A percentile compares a stretch with the other conserved stretches of the same genome.
Evolutionary conservation across 2,797 vertebrate genomes (phyloP).

Genomic region (Atherinosoma microstoma): DNA sequence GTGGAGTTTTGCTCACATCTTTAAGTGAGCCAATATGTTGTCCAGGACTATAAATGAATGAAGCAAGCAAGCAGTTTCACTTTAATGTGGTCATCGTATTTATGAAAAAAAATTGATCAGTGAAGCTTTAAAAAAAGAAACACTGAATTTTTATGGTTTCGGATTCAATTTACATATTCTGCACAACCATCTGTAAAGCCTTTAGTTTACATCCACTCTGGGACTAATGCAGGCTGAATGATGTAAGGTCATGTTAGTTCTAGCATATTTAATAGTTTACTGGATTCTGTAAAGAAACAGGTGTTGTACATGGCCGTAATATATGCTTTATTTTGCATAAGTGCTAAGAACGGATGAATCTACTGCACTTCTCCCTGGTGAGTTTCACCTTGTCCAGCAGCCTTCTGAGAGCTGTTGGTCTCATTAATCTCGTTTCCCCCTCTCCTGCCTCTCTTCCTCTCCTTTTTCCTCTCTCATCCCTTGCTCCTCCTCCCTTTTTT

Average conservation of each 20-base stretch:
- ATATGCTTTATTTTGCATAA: conserved; percentile 26
- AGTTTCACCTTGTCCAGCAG: conserved; percentile 65
- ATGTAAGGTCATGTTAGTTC: conserved; percentile 10
- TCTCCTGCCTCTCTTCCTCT: conserved; percentile 56
- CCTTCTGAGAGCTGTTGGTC: conserved; percentile 65
- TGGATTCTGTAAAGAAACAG: neutral
- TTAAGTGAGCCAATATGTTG: too few species aligned
- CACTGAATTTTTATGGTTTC: too few species aligned
- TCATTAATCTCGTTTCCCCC: conserved; percentile 71
- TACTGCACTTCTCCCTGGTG: conserved; percentile 51
- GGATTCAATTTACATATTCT: neutral
- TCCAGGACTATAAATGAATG: too few species aligned
- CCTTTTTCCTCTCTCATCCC: conserved; percentile 46
- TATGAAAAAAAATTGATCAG: too few species aligned
- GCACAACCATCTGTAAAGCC: neutral
- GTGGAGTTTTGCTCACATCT: too few species aligned
- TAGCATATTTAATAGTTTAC: neutral
- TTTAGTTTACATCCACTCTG: conserved; percentile 4
- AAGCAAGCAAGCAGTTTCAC: too few species aligned
- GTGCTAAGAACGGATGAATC: conserved; percentile 46
- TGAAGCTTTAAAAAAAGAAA: too few species aligned
- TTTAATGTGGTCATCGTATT: too few species aligned
- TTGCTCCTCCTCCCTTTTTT: conserved; percentile 73
- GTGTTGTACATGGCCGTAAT: neutral
- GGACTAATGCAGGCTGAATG: neutral